These are phyloP conservation scores for Glossophaga mutica DNA, from an alignment of 2,797 vertebrate species.

Conservation along the genomic window DNA sequence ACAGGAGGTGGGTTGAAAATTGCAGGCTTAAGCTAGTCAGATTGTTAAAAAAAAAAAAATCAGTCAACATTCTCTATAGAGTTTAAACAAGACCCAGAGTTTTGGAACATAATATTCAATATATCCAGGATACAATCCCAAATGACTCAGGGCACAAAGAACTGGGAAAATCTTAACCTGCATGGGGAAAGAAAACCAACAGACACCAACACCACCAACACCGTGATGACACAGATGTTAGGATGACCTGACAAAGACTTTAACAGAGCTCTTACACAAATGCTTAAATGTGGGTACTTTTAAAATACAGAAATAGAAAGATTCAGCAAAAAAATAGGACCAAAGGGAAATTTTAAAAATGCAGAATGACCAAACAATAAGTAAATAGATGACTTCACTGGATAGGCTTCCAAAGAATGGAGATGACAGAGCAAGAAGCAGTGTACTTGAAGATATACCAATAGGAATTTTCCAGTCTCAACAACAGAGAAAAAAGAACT, in stretches of 20 bases:
- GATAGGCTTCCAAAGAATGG: not conserved
- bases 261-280: not conserved
- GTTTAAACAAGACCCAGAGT: constrained; percentile 7
- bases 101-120: not conserved
- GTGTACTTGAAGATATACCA: not conserved
- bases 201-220: not conserved
- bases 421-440: not conserved
- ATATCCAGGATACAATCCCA: not conserved
- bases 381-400: not conserved
- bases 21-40: not conserved
- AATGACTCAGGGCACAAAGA: not conserved
- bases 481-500: not conserved
- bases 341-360: not conserved
- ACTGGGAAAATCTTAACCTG: constrained; percentile 16
- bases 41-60: not conserved
- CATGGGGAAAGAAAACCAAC: not conserved
- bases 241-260: not conserved
- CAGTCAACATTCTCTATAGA: not conserved
- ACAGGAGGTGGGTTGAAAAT: not conserved
- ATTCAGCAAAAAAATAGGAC: not conserved
- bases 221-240: not conserved
- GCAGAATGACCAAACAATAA: not conserved
- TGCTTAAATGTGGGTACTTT: not conserved
- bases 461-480: not conserved
- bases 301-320: constrained; percentile 1